Conservation (phyloP, 2,797 vertebrate species). For the Halcyon badia region DNA sequence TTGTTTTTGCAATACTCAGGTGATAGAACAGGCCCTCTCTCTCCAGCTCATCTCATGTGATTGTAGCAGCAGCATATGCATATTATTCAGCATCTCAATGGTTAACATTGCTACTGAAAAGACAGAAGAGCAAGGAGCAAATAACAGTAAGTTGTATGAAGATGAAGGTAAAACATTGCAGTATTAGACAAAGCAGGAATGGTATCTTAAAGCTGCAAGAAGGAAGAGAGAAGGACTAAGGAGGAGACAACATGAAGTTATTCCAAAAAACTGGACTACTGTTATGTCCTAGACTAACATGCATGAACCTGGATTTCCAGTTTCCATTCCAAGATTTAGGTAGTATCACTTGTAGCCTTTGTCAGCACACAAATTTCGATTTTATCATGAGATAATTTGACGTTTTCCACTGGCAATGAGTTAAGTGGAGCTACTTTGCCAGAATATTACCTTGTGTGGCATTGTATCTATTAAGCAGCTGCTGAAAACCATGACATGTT, state of each 20-base stretch:
- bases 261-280: background rate
- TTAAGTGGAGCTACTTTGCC: background rate
- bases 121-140: background rate
- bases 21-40: background rate
- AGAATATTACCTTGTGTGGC: background rate
- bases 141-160: background rate
- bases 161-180: background rate
- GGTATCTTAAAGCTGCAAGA: background rate
- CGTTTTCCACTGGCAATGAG: background rate
- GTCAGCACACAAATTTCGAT: background rate
- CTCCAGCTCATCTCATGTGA: background rate
- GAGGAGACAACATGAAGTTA: background rate
- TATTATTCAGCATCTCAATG: background rate
- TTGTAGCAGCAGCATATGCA: background rate
- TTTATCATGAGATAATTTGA: background rate
- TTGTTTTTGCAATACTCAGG: background rate
- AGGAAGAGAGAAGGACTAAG: background rate
- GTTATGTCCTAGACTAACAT: background rate
- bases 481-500: background rate
- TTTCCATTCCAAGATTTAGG: background rate
- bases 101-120: fast-evolving
- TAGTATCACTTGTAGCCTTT: background rate
- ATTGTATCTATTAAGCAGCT: background rate
- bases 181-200: background rate
- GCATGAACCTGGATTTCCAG: background rate